These are phyloP conservation scores for Shargacucullia verbasci DNA, from an alignment of 2,888 invertebrate genomes.

Conservation along the genomic window DNA sequence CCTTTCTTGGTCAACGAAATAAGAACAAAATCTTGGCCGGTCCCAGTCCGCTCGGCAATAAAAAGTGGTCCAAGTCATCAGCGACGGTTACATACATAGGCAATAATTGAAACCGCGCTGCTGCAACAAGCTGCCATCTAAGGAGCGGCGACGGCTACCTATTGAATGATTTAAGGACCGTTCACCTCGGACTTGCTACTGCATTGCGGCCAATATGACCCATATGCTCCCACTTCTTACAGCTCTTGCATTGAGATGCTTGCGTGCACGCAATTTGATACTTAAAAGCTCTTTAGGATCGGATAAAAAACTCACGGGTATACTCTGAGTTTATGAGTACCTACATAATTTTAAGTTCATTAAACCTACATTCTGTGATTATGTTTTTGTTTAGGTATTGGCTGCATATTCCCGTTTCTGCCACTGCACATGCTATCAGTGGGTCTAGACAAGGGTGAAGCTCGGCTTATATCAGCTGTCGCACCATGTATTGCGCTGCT, in stretches of 20 bases:
- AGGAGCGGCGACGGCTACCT: slow-evolving; percentile 64
- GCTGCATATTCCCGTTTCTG: slow-evolving; percentile 94
- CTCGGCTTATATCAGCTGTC: slow-evolving; percentile 93
- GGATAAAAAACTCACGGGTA: not conserved
- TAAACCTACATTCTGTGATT: no score
- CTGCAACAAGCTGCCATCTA: slow-evolving; percentile 83
- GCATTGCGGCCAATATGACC: slow-evolving; percentile 58
- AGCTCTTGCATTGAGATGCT: slow-evolving; percentile 26
- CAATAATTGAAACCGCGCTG: slow-evolving; percentile 50
- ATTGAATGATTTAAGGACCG: slow-evolving; percentile 75
- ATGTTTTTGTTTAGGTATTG: slow-evolving; percentile 89
- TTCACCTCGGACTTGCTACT: slow-evolving; percentile 77
- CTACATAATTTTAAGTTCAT: no score
- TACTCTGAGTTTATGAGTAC: no score
- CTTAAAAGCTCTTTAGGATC: slow-evolving; percentile 27
- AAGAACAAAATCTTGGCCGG: slow-evolving; percentile 41
- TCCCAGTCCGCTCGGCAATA: slow-evolving; percentile 34
- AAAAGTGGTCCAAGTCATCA: slow-evolving; percentile 50
- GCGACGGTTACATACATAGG: slow-evolving; percentile 31
- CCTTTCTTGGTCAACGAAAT: slow-evolving; percentile 32
- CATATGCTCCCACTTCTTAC: slow-evolving; percentile 48
- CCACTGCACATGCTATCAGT: slow-evolving; percentile 93
- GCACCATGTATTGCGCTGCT: slow-evolving; percentile 94
- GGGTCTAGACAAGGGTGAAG: slow-evolving; percentile 93
- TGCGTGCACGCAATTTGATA: slow-evolving; percentile 46